A percentile compares a stretch with the other conserved stretches of the same genome.
Conservation (phyloP, 2,888 invertebrate genomes). For the Drosophila testacea region DNA sequence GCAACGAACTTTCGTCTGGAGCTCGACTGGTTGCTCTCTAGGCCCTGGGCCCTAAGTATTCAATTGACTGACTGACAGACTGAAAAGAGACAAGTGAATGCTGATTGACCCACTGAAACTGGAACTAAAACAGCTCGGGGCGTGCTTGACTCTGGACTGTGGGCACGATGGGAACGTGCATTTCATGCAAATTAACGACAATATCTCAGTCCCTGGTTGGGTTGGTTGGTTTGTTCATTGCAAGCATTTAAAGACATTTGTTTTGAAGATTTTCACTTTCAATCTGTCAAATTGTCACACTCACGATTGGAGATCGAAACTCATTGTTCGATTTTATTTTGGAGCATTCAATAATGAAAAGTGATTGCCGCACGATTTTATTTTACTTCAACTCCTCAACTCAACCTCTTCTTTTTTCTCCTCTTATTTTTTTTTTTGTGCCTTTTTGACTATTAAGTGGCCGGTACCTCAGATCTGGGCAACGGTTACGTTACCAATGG, state of each 20-base stretch:
- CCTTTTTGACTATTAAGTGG: constrained; percentile 48
- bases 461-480: constrained; percentile 43
- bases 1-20: constrained; percentile 12
- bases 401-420: constrained; percentile 7
- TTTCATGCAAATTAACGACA: constrained; percentile 76
- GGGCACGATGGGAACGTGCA: constrained; percentile 62
- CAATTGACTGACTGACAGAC: constrained; percentile 36
- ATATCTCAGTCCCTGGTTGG: constrained; percentile 27
- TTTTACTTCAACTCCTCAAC: constrained; percentile 32
- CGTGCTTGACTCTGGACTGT: constrained; percentile 33
- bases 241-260: constrained; percentile 65
- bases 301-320: constrained; percentile 51
- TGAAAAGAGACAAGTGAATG: constrained; percentile 73
- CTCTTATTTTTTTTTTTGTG: constrained; percentile 33
- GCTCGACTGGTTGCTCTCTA: constrained; percentile 6
- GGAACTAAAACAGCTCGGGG: constrained; percentile 37
- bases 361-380: constrained; percentile 66
- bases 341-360: constrained; percentile 65
- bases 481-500: constrained; percentile 38
- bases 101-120: constrained; percentile 72
- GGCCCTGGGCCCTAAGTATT: constrained; percentile 41
- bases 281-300: constrained; percentile 77
- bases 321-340: constrained; percentile 52
- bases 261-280: constrained; percentile 71
- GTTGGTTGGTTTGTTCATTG: constrained; percentile 39